Evolutionary conservation across 2,113 vertebrate species (phyloP).

Genomic region (Psilopogon haemacephalus): DNA sequence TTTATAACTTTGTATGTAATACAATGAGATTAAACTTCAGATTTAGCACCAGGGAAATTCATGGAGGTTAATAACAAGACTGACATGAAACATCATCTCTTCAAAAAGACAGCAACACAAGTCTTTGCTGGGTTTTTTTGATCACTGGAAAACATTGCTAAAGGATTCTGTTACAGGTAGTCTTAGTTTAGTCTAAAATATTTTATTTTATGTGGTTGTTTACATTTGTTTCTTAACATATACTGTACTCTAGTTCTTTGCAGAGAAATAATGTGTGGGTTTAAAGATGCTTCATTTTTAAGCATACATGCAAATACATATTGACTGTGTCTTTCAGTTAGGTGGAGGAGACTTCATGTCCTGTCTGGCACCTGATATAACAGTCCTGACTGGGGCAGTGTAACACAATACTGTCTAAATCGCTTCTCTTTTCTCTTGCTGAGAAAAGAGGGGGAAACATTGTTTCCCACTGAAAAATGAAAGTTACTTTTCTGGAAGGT

Average conservation of each 20-base stretch:
- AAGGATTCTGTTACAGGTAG: fast-evolving
- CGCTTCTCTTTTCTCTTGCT: background rate
- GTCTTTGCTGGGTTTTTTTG: background rate
- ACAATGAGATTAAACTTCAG: background rate
- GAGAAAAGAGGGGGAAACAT: background rate
- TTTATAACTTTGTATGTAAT: background rate
- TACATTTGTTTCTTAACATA: background rate
- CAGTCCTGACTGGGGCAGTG: background rate
- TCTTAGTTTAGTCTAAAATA: background rate
- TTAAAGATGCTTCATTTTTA: background rate
- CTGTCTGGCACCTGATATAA: background rate
- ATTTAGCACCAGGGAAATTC: background rate
- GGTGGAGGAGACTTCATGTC: background rate
- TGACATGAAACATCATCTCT: background rate
- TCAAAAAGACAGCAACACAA: background rate
- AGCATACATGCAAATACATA: background rate
- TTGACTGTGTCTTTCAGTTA: background rate
- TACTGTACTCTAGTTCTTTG: background rate
- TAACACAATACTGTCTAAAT: background rate
- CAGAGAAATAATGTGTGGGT: background rate
- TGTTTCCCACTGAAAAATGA: background rate
- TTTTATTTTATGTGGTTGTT: background rate
- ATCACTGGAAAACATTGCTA: background rate
- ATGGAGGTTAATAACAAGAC: background rate
- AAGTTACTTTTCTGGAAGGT: background rate